Conservation (phyloP, 1,140 invertebrate genomes). For the Ephestia elutella region DNA sequence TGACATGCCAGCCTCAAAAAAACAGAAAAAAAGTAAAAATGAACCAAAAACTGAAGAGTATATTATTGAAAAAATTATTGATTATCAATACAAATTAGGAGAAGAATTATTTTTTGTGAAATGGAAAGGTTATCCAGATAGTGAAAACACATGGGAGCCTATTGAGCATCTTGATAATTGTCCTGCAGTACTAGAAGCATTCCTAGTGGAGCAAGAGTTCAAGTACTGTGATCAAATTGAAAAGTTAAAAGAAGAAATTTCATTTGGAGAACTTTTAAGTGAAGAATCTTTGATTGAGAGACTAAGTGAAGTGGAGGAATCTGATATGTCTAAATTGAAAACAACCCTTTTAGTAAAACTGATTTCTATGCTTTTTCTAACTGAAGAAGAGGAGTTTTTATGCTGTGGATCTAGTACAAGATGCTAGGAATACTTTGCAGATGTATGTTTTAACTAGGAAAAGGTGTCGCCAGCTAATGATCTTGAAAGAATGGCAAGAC, state of each 20-base stretch:
- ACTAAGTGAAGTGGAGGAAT: constrained; percentile 43
- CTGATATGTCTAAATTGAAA: constrained; percentile 42
- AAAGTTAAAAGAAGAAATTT: constrained; percentile 55
- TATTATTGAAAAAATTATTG: constrained; percentile 82
- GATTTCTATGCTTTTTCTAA: constrained; percentile 51
- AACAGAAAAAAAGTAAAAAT: constrained; percentile 41
- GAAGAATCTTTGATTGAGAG: constrained; percentile 56
- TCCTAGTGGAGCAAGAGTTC: constrained; percentile 67
- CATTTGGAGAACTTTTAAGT: constrained; percentile 51
- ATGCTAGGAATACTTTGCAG: constrained; percentile 56
- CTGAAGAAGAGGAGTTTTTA: constrained; percentile 40
- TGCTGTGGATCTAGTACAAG: constrained; percentile 48
- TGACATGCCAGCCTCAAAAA: constrained; percentile 31
- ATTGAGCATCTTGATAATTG: constrained; percentile 80
- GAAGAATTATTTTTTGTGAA: constrained; percentile 84
- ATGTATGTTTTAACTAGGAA: constrained; percentile 53
- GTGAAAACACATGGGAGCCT: constrained; percentile 91
- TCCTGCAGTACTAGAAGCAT: constrained; percentile 72
- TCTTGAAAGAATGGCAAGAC: constrained; percentile 81
- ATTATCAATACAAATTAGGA: constrained; percentile 74
- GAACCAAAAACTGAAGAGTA: constrained; percentile 71
- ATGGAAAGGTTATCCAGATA: constrained; percentile 85
- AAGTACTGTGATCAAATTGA: constrained; percentile 50
- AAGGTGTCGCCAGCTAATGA: constrained; percentile 76
- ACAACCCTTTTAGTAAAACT: constrained; percentile 58